Evolutionary conservation across 2,797 vertebrate genomes (phyloP).

Genomic region (Pteronotus mesoamericanus): DNA sequence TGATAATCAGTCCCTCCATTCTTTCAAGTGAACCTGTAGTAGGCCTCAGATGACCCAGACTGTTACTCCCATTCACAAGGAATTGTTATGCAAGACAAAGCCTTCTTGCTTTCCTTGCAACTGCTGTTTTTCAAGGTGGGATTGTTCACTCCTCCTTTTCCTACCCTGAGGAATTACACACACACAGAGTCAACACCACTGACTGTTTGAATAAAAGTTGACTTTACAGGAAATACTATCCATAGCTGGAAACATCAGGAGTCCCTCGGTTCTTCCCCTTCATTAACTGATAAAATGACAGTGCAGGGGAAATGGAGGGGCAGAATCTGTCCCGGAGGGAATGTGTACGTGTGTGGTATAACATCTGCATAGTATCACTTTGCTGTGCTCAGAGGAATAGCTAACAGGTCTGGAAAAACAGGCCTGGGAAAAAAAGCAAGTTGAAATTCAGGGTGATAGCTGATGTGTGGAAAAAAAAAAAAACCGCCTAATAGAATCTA

Average conservation of each 20-base stretch:
- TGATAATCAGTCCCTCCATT: neutral
- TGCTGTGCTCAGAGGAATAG: neutral
- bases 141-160: neutral
- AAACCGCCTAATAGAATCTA: neutral
- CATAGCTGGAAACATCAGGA: neutral
- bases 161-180: neutral
- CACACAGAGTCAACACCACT: neutral
- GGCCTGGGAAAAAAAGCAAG: conserved; percentile 41
- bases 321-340: neutral
- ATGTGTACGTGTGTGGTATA: neutral
- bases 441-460: conserved; percentile 43
- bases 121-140: neutral
- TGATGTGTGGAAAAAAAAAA: neutral
- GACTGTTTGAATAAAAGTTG: neutral
- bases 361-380: conserved; percentile 54
- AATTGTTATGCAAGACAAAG: neutral
- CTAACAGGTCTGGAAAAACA: conserved; percentile 50
- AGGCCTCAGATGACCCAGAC: too few relatives aligned
- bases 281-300: conserved; percentile 57
- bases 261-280: neutral
- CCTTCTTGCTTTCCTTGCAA: neutral
- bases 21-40: neutral
- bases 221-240: conserved; percentile 33
- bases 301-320: neutral
- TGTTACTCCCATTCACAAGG: neutral